Evolutionary conservation across 2,888 invertebrate species (phyloP).

Genomic region (Mechanitis messenoides): DNA sequence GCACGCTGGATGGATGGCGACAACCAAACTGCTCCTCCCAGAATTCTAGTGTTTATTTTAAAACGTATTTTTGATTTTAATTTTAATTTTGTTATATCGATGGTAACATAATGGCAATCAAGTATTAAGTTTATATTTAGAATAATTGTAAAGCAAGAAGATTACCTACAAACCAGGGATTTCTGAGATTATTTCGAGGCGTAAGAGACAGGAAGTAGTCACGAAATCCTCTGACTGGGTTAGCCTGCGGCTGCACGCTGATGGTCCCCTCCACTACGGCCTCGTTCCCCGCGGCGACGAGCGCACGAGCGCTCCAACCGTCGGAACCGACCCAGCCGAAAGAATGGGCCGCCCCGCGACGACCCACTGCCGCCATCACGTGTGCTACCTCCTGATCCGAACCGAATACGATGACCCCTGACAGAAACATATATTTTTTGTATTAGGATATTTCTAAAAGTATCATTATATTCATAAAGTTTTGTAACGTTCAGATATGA

Average conservation of each 20-base stretch:
- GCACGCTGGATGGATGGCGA: slow-evolving; percentile 85
- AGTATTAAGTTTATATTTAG: too few species aligned
- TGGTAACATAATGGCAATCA: too few species aligned
- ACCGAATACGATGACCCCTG: slow-evolving; percentile 95
- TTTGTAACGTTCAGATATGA: too few species aligned
- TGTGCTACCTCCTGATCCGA: slow-evolving; percentile 98
- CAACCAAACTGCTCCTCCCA: slow-evolving; percentile 97
- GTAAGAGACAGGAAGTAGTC: slow-evolving; percentile 91
- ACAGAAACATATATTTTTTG: background rate
- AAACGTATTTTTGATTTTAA: too few species aligned
- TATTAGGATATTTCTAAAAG: too few species aligned
- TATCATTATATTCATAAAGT: too few species aligned
- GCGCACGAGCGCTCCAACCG: slow-evolving; percentile 93
- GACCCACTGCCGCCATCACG: slow-evolving; percentile 92
- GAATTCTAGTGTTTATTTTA: slow-evolving; percentile 79
- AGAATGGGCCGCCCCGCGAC: slow-evolving; percentile 87
- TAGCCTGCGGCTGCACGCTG: slow-evolving; percentile 95
- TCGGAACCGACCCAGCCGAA: slow-evolving; percentile 98
- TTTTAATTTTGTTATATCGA: too few species aligned
- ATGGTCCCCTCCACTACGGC: slow-evolving; percentile 86
- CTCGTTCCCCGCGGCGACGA: slow-evolving; percentile 91
- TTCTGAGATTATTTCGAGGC: slow-evolving; percentile 90
- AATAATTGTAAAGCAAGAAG: slow-evolving; percentile 8
- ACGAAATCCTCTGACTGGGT: slow-evolving; percentile 89
- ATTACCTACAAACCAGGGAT: slow-evolving; percentile 96